Evolutionary conservation across 1,140 invertebrate genomes (phyloP).

Genomic region (Neocloeon triangulifer): DNA sequence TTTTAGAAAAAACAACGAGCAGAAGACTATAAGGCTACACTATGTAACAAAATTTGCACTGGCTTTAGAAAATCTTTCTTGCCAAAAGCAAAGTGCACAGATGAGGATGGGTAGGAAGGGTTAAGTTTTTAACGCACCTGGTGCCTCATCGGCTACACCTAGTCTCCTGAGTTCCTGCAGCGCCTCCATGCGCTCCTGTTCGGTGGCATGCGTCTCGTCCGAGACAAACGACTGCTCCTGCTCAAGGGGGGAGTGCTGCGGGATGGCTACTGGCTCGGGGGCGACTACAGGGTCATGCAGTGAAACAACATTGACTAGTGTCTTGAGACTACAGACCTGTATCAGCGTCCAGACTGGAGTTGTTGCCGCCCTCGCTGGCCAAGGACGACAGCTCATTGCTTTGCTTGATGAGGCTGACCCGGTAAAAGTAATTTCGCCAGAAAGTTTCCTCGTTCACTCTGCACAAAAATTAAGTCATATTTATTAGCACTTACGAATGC

Average conservation of each 20-base stretch:
- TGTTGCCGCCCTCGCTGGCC: conserved; percentile 24
- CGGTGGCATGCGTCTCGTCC: too few relatives aligned
- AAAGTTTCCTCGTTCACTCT: conserved; percentile 96
- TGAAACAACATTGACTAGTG: neutral
- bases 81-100: too few relatives aligned
- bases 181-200: too few relatives aligned
- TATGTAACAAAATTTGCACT: too few relatives aligned
- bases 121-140: too few relatives aligned
- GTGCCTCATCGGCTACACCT: too few relatives aligned
- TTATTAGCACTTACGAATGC: neutral
- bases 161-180: too few relatives aligned
- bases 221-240: neutral
- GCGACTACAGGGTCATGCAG: conserved; percentile 2
- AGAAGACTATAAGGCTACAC: too few relatives aligned
- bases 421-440: conserved; percentile 99
- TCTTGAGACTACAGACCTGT: conserved; percentile 3
- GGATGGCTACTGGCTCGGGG: neutral
- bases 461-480: conserved; percentile 12
- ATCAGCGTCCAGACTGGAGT: conserved; percentile 8
- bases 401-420: conserved; percentile 92
- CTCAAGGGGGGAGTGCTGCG: neutral
- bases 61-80: too few relatives aligned
- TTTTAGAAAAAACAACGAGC: too few relatives aligned
- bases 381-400: conserved; percentile 65
- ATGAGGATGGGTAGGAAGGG: too few relatives aligned